Conservation (phyloP, 2,888 invertebrate genomes). For the Aricia artaxerxes region DNA sequence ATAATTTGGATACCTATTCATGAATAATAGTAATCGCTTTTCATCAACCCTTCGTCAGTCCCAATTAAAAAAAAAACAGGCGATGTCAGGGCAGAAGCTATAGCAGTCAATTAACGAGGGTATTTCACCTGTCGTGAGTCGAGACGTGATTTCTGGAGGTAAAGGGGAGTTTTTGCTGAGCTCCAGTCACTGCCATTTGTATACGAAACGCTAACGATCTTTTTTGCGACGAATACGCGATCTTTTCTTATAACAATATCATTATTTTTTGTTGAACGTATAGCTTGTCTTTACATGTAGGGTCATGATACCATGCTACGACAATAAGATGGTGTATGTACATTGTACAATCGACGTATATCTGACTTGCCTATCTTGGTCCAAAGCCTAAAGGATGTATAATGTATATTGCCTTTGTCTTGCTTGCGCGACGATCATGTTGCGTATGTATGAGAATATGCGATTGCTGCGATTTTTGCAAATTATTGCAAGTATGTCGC, state of each 20-base stretch:
- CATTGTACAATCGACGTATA: too few relatives aligned
- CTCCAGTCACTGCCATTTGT: conserved; percentile 21
- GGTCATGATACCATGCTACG: not conserved
- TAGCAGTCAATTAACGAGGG: conserved; percentile 50
- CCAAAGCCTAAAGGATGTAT: too few relatives aligned
- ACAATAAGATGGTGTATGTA: too few relatives aligned
- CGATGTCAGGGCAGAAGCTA: not conserved
- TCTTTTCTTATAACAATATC: conserved; percentile 7
- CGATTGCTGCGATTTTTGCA: too few relatives aligned
- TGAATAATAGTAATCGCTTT: too few relatives aligned
- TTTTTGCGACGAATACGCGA: conserved; percentile 26
- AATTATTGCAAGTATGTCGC: too few relatives aligned
- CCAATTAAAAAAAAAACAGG: not conserved
- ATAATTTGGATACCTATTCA: too few relatives aligned
- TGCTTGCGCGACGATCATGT: too few relatives aligned
- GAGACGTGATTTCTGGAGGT: conserved; percentile 57
- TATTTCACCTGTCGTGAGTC: conserved; percentile 47
- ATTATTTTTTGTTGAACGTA: not conserved
- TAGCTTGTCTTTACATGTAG: not conserved
- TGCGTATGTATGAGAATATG: too few relatives aligned
- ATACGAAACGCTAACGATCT: conserved; percentile 4
- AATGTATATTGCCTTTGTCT: too few relatives aligned
- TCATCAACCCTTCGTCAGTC: not conserved
- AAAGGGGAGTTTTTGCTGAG: conserved; percentile 52
- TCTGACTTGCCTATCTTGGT: too few relatives aligned